These are phyloP conservation scores for Sorex fumeus DNA, from an alignment of 2,113 vertebrate genomes.

Conservation along the genomic window DNA sequence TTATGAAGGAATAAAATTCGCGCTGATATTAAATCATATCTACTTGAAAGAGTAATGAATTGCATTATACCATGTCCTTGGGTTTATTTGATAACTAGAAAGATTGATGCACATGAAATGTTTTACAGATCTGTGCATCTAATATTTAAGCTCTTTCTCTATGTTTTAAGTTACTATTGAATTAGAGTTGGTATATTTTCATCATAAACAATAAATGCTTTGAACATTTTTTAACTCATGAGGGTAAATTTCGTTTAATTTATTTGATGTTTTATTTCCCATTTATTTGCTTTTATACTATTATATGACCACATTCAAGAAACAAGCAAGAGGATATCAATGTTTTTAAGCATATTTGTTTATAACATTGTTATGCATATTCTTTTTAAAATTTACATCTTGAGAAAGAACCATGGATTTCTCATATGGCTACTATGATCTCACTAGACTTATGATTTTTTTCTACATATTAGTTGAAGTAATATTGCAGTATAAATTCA, in stretches of 20 bases:
- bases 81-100: conserved; percentile 39
- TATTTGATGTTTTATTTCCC: neutral
- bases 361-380: neutral
- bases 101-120: neutral
- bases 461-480: too few species aligned
- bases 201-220: neutral
- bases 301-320: neutral
- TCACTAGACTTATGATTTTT: too few species aligned
- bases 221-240: neutral
- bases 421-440: neutral
- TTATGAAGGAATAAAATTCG: neutral
- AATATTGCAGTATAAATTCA: too few species aligned
- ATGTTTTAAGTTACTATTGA: neutral
- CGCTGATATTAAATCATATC: neutral
- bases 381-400: conserved; percentile 44
- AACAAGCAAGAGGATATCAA: neutral
- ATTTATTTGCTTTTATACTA: neutral
- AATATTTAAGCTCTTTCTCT: conserved; percentile 3
- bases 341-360: conserved; percentile 3
- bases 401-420: conserved; percentile 36
- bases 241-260: neutral
- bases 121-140: conserved; percentile 11
- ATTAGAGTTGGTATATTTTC: neutral
- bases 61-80: neutral
- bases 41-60: neutral